phyloP scores from a whole-genome alignment of 2,113 vertebrate species.

The Xiphophorus maculatus region DNA sequence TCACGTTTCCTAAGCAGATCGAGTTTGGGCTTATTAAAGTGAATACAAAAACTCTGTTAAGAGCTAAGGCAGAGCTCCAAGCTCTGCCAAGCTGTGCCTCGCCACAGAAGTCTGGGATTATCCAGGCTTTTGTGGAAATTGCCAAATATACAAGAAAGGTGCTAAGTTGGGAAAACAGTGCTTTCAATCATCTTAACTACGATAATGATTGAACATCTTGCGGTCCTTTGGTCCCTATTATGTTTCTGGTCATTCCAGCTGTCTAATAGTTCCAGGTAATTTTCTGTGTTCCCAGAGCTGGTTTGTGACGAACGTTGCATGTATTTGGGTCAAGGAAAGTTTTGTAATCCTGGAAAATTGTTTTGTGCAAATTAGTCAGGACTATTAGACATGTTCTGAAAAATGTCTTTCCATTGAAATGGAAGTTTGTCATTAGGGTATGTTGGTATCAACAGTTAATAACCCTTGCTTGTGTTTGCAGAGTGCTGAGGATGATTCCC shows the following conservation, averaged over 20 bases:
- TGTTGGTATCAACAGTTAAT: neutral
- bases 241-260: neutral
- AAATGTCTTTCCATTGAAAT: neutral
- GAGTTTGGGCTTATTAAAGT: too few relatives aligned
- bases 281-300: neutral
- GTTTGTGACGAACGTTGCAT: too few relatives aligned
- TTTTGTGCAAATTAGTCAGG: neutral
- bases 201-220: neutral
- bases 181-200: neutral
- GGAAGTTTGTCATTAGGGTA: too few relatives aligned
- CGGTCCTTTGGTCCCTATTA: neutral
- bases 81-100: too few relatives aligned
- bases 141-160: too few relatives aligned
- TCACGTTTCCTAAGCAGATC: too few relatives aligned
- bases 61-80: too few relatives aligned
- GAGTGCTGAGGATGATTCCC: constrained; percentile 85
- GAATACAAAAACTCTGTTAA: too few relatives aligned
- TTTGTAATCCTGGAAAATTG: neutral
- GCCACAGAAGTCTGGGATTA: too few relatives aligned
- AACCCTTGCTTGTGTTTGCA: constrained; percentile 57
- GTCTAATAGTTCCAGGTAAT: neutral
- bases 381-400: neutral
- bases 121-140: too few relatives aligned
- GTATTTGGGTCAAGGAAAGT: neutral
- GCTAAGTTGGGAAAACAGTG: too few relatives aligned